Evolutionary conservation across 2,113 vertebrate species (phyloP).

Genomic region (Larimichthys crocea): DNA sequence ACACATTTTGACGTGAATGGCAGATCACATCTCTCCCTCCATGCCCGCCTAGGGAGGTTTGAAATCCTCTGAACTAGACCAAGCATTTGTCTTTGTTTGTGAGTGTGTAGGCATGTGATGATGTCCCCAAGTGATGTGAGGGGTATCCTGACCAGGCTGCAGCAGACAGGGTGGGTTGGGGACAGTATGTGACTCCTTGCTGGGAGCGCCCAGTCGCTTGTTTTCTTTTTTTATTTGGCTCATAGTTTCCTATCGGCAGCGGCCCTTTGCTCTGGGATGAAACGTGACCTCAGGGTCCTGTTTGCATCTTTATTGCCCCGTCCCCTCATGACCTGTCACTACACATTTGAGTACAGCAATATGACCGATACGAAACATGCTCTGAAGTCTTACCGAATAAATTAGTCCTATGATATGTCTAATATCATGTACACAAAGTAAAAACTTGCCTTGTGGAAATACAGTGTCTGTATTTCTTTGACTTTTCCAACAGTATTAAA

Average conservation of each 20-base stretch:
- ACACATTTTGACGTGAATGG: too few species aligned
- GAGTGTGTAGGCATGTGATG: background rate
- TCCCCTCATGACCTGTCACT: conserved; percentile 66
- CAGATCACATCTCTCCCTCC: too few species aligned
- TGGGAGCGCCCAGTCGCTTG: conserved; percentile 31
- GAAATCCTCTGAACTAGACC: too few species aligned
- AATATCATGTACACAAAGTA: background rate
- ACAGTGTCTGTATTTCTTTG: conserved; percentile 6
- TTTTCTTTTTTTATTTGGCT: conserved; percentile 50
- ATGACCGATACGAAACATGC: conserved; percentile 43
- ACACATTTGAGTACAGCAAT: conserved; percentile 35
- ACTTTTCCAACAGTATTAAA: conserved; percentile 17
- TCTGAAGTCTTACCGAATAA: conserved; percentile 13
- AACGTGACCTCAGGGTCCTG: conserved; percentile 36
- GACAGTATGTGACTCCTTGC: conserved; percentile 56
- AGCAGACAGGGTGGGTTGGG: conserved; percentile 37
- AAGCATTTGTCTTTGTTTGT: too few species aligned
- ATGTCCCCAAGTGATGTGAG: conserved; percentile 10
- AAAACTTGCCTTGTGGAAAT: conserved; percentile 19
- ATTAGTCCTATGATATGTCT: conserved; percentile 24
- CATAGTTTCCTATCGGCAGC: conserved; percentile 60
- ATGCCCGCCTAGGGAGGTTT: too few species aligned
- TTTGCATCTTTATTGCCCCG: conserved; percentile 52
- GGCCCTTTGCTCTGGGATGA: conserved; percentile 62
- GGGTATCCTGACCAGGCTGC: conserved; percentile 28